Conservation (phyloP, 2,797 vertebrate species). For the Meda fulgida region DNA sequence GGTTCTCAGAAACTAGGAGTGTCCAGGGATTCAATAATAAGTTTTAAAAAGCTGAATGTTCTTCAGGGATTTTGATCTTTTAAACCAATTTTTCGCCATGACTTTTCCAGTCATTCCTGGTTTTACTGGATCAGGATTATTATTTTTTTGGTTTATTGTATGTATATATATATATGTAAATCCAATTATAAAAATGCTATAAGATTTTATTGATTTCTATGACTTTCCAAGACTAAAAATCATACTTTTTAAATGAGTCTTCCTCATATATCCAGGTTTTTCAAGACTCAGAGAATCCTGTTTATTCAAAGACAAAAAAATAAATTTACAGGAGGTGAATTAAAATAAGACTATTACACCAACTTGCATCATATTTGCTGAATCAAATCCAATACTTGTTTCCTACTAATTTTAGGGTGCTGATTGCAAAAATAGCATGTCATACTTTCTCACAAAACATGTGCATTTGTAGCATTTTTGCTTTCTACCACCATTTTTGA, state of each 20-base stretch:
- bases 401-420: background rate
- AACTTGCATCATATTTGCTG: background rate
- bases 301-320: background rate
- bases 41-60: background rate
- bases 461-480: background rate
- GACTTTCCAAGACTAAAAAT: background rate
- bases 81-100: background rate
- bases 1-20: background rate
- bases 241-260: background rate
- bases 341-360: background rate
- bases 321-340: background rate
- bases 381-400: background rate
- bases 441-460: background rate
- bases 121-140: background rate
- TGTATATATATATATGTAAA: too few species aligned
- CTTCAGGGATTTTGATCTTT: background rate
- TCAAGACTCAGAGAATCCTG: background rate
- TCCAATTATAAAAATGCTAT: background rate
- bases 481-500: too few species aligned
- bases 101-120: background rate
- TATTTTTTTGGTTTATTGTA: too few species aligned
- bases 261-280: background rate
- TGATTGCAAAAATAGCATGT: background rate
- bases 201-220: background rate
- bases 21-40: background rate